A percentile compares a stretch with the other conserved stretches of the same genome.
phyloP scores from a whole-genome alignment of 1,140 invertebrate species.

The Magallana ariakensis region DNA sequence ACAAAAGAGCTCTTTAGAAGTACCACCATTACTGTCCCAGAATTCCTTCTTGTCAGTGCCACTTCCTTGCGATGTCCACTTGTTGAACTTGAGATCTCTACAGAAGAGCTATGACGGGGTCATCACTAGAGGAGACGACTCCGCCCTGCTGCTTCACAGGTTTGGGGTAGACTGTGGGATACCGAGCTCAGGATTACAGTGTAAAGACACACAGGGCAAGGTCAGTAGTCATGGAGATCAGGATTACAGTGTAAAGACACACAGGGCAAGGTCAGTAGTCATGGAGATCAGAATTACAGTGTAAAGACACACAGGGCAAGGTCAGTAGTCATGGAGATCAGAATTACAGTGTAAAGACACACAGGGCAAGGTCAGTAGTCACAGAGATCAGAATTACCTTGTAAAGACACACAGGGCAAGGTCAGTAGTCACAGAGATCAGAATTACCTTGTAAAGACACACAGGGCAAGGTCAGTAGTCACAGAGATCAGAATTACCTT shows the following conservation, averaged over 20 bases:
- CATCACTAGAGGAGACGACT: slow-evolving; percentile 64
- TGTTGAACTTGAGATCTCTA: slow-evolving; percentile 75
- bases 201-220: slow-evolving; percentile 76
- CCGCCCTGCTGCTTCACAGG: slow-evolving; percentile 80
- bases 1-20: slow-evolving; percentile 43
- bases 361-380: too few species aligned
- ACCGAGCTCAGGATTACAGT: slow-evolving; percentile 73
- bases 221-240: slow-evolving; percentile 67
- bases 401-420: too few species aligned
- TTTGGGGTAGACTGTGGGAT: slow-evolving; percentile 81
- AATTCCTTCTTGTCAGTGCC: slow-evolving; percentile 80
- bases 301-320: too few species aligned
- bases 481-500: too few species aligned
- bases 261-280: too few species aligned
- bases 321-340: too few species aligned
- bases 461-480: too few species aligned
- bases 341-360: too few species aligned
- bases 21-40: slow-evolving; percentile 52
- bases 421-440: too few species aligned
- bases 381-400: too few species aligned
- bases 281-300: too few species aligned
- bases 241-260: background rate
- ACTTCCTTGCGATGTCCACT: slow-evolving; percentile 78
- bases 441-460: too few species aligned
- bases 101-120: slow-evolving; percentile 71